Evolutionary conservation across 2,113 vertebrate genomes (phyloP).

Genomic region (Malaclemys terrapin): DNA sequence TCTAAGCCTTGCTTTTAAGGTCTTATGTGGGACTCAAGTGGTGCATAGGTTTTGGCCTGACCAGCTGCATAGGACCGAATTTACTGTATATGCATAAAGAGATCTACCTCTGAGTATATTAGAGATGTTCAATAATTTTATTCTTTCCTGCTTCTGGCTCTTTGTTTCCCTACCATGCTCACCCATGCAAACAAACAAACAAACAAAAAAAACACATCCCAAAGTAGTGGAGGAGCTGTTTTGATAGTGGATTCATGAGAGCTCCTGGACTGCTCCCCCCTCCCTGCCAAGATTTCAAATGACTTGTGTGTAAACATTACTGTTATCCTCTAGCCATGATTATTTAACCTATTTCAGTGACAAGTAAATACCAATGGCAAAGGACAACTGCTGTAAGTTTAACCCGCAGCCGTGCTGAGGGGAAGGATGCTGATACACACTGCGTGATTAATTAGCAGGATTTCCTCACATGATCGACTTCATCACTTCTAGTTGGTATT

Average conservation of each 20-base stretch:
- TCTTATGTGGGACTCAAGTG: neutral
- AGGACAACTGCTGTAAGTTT: neutral
- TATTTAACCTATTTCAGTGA: neutral
- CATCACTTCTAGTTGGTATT: neutral
- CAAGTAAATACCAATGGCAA: neutral
- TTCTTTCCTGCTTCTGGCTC: neutral
- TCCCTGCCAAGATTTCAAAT: neutral
- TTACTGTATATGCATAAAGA: neutral
- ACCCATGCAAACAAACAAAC: neutral
- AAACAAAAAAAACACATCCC: too few species aligned
- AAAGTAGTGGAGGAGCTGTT: neutral
- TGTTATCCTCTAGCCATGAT: neutral
- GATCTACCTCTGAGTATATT: neutral
- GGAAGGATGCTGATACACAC: neutral
- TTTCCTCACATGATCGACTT: neutral
- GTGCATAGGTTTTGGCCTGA: neutral
- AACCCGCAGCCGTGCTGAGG: neutral
- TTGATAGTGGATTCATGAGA: neutral
- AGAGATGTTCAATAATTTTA: neutral
- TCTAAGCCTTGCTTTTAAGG: neutral
- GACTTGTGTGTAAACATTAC: neutral
- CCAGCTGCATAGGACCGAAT: neutral
- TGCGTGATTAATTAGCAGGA: neutral
- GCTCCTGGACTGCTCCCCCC: neutral
- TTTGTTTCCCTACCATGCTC: neutral